phyloP scores from a whole-genome alignment of 2,888 invertebrate genomes.

The Agonum fuliginosum region DNA sequence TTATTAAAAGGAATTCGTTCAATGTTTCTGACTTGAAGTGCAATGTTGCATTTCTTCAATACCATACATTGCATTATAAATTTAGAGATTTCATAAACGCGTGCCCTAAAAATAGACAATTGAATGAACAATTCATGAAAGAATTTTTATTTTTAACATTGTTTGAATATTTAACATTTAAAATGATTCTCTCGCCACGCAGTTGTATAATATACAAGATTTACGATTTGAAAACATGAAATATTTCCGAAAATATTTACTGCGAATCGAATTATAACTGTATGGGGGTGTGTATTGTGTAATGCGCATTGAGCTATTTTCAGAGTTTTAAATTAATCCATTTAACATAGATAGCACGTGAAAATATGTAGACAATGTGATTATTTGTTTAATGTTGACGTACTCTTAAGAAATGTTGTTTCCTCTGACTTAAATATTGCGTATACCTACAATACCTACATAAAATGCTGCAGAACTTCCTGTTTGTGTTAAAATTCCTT shows the following conservation, averaged over 20 bases:
- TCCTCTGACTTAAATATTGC: background rate
- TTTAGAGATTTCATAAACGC: too few species aligned
- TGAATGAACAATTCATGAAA: too few species aligned
- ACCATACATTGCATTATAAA: background rate
- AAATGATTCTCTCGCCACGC: background rate
- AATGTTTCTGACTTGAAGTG: conserved; percentile 28
- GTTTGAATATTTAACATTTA: conserved; percentile 1
- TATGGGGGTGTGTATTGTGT: background rate
- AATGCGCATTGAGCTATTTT: background rate
- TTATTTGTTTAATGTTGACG: background rate
- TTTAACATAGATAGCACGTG: background rate
- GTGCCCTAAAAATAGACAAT: too few species aligned
- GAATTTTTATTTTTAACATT: background rate
- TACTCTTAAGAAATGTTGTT: background rate
- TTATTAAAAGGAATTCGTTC: conserved; percentile 44
- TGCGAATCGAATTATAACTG: background rate
- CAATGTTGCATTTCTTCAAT: conserved; percentile 11
- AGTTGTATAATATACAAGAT: background rate
- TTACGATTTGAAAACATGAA: conserved; percentile 2
- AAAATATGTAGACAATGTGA: background rate
- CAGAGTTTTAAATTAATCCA: background rate
- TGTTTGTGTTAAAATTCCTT: conserved; percentile 36
- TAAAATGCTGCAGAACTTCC: conserved; percentile 34
- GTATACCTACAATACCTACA: conserved; percentile 8
- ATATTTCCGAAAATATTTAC: conserved; percentile 4